Evolutionary conservation across 1,140 invertebrate species (phyloP), one percentile per base, ranked within the genome.

Genomic region (Zaprionus lachaisei): DNA sequence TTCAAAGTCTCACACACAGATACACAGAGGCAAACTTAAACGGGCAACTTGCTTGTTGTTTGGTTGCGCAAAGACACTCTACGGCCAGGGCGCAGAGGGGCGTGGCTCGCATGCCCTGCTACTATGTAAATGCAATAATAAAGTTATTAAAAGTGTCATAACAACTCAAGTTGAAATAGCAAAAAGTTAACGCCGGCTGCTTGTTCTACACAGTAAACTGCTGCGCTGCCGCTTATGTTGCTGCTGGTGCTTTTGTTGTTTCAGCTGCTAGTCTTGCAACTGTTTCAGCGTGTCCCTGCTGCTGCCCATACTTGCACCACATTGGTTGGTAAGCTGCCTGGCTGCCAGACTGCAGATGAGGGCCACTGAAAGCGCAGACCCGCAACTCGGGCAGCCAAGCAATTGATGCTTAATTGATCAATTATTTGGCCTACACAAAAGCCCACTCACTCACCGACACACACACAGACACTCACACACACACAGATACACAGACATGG

Each of bases 61-160:
- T 55, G 51, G 62, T 67, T 22, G 37, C 57, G 60, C 51, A 1
- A 49, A 72, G 38, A 24, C 44, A 17, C 41, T 9, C 6, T 7
- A 7, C 2, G 41, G 7, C n/a, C 6, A 20, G n/a, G 41, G n/a
- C 11, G n/a, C 14, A 4, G 15, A 37, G 44, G 14, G 61, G 62
- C 55, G 54, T 65, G 44, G 54, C 74, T 65, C 58, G 56, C 77
- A 38, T 80, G 73, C 72, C 71, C 66, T 72, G 80, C 80, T 80
- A 80, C 83, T 91, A 83, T 91, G 86, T 83, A 91, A 85, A 90
- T 92, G 91, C 83, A 92, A 92, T 92, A 92, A 92, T 92, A 92
- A 92, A 92, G 91, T 92, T 92, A 92, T 92, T 92, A 92, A 92
- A 92, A 92, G 91, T 92, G 91, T 92, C 91, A 92, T 92, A 92